A percentile compares a stretch with the other conserved stretches of the same genome.
Conservation (phyloP, 2,797 vertebrate species). For the Pseudochromis fuscus region DNA sequence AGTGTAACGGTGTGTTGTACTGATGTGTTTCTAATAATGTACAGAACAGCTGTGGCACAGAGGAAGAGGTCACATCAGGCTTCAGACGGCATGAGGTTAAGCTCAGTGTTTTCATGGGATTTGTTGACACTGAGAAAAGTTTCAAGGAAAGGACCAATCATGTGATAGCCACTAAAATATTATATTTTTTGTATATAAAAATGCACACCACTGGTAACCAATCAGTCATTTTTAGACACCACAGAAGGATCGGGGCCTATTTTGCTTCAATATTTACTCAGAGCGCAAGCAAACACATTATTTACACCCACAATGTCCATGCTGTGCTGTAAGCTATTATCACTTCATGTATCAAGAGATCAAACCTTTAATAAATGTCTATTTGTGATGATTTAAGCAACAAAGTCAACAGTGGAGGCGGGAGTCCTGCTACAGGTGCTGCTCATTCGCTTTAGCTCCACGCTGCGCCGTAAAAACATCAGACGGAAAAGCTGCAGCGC, state of each 20-base stretch:
- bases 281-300: constrained; percentile 28
- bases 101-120: background rate
- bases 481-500: constrained; percentile 16
- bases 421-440: constrained; percentile 53
- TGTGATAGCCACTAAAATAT: too few species aligned
- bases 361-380: constrained; percentile 15
- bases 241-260: background rate
- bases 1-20: too few species aligned
- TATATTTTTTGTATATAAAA: background rate
- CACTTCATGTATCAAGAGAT: constrained; percentile 34
- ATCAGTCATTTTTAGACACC: background rate
- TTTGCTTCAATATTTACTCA: constrained; percentile 29
- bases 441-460: constrained; percentile 17
- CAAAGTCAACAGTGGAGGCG: constrained; percentile 22
- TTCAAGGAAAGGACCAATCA: too few species aligned
- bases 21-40: background rate
- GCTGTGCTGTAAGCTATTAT: constrained; percentile 29
- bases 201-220: background rate
- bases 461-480: background rate
- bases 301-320: background rate
- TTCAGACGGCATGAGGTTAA: background rate
- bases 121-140: background rate
- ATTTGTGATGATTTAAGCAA: constrained; percentile 25
- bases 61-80: background rate
- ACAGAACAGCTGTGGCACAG: background rate